Percentiles rank a stretch among this genome's conserved stretches.
phyloP scores from a whole-genome alignment of 2,888 invertebrate genomes.

The Dione juno region DNA sequence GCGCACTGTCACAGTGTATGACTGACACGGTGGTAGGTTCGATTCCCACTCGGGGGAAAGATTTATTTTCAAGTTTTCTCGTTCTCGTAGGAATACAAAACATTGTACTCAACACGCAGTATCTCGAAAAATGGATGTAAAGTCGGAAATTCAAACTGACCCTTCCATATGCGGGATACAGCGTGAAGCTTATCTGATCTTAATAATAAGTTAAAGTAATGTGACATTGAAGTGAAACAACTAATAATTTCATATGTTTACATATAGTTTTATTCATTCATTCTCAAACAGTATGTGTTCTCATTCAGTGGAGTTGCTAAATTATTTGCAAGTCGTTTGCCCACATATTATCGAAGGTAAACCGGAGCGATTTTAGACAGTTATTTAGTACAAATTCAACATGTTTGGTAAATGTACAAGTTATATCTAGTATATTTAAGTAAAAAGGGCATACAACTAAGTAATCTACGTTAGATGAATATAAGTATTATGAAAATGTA shows the following conservation, averaged over 20 bases:
- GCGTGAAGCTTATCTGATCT: too few relatives aligned
- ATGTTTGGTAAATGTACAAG: background rate
- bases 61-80: background rate
- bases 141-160: too few relatives aligned
- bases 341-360: slow-evolving; percentile 49
- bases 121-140: too few relatives aligned
- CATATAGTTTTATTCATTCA: slow-evolving; percentile 2
- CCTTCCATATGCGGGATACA: too few relatives aligned
- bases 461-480: too few relatives aligned
- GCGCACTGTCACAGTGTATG: background rate
- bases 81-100: background rate
- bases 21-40: background rate
- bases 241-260: background rate
- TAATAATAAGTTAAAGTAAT: background rate
- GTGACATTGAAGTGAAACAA: background rate
- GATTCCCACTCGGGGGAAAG: background rate
- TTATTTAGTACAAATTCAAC: slow-evolving; percentile 19
- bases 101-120: too few relatives aligned
- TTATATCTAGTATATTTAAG: background rate
- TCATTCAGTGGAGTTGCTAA: slow-evolving; percentile 35
- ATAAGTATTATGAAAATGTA: too few relatives aligned
- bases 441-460: background rate
- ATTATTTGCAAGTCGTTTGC: slow-evolving; percentile 45
- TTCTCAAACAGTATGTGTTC: slow-evolving; percentile 26
- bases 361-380: slow-evolving; percentile 36